A percentile compares a stretch with the other conserved stretches of the same genome.
Conservation (phyloP, 2,888 invertebrate species). For the Eupithecia dodoneata region DNA sequence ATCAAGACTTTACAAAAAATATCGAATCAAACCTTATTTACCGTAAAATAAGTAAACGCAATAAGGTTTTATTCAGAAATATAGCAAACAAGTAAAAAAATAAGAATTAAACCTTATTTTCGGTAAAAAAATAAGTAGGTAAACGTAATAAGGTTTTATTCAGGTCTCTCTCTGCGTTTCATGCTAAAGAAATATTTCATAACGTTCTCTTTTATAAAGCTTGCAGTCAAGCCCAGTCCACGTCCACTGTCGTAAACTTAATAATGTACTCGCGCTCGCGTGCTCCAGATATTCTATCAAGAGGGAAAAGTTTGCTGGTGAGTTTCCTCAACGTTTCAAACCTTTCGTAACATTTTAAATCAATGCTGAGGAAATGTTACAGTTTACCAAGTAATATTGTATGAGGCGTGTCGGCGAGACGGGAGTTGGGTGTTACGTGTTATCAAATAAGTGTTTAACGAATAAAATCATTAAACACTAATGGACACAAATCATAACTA, state of each 20-base stretch:
- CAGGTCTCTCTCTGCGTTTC: neutral
- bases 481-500: too few species aligned
- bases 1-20: neutral
- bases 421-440: neutral
- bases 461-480: too few species aligned
- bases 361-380: neutral
- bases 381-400: neutral
- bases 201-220: constrained; percentile 6
- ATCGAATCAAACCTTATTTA: neutral
- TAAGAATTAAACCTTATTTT: neutral
- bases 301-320: constrained; percentile 10
- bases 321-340: constrained; percentile 2
- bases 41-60: neutral
- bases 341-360: constrained; percentile 6
- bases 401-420: neutral
- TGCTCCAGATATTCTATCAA: constrained; percentile 14
- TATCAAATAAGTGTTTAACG: neutral
- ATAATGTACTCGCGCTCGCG: constrained; percentile 22
- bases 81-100: neutral
- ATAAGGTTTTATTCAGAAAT: neutral
- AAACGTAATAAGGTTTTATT: neutral
- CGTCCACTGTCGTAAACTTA: constrained; percentile 17
- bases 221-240: constrained; percentile 6
- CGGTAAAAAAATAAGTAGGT: neutral
- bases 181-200: neutral